Conservation (phyloP, 1,140 invertebrate genomes). For the Pogonognathellus flavescens region DNA sequence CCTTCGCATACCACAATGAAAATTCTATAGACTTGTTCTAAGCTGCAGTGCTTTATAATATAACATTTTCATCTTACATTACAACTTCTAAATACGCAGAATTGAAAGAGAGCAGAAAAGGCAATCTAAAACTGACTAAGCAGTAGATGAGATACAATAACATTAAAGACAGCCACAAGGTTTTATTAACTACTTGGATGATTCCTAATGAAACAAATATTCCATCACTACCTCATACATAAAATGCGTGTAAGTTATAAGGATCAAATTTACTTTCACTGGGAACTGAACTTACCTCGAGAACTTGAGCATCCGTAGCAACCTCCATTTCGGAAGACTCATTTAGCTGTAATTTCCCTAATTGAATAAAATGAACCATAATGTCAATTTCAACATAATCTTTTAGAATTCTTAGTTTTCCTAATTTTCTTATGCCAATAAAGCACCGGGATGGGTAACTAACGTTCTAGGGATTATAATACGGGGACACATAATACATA, state of each 20-base stretch:
- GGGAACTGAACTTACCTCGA: conserved; percentile 19
- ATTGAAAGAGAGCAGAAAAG: neutral
- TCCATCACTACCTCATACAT: conserved; percentile 5
- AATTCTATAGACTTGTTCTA: neutral
- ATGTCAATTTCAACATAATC: conserved; percentile 16
- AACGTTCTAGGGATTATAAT: too few species aligned
- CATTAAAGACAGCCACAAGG: conserved; percentile 17
- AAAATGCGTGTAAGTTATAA: neutral
- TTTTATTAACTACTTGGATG: conserved; percentile 35
- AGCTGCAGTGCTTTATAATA: neutral
- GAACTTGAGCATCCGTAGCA: neutral
- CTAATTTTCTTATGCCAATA: neutral
- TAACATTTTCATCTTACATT: neutral
- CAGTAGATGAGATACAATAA: conserved; percentile 3
- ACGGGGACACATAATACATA: conserved; percentile 4
- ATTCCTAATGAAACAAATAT: conserved; percentile 35
- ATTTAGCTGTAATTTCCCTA: conserved; percentile 21
- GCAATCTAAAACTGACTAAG: neutral
- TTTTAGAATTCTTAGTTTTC: conserved; percentile 29
- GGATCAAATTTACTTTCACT: neutral
- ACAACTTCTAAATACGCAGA: neutral
- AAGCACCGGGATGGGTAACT: too few species aligned
- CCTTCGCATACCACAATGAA: neutral
- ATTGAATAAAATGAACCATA: conserved; percentile 24
- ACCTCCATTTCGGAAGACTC: neutral